Evolutionary conservation across 2,113 vertebrate species (phyloP), one percentile per base, ranked within the genome.

Genomic region (Mastomys natalensis): DNA sequence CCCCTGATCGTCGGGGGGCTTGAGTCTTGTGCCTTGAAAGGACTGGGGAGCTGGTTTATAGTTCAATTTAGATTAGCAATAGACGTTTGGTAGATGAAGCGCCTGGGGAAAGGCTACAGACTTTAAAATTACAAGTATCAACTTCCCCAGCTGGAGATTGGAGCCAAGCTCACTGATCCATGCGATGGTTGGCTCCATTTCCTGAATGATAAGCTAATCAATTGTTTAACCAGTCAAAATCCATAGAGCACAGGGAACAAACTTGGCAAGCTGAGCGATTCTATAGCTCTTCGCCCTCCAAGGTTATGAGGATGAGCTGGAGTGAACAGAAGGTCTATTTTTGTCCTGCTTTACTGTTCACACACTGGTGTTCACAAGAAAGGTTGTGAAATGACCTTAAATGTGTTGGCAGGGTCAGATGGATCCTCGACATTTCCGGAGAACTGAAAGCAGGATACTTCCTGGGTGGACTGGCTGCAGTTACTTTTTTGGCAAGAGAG

Each of bases 81-180:
- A 95, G 55, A 73, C 80, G 89, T 74, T 92, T 88, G 43, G 85
- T 90, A 68, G 51, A 60, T 72, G 70, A 87, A 88, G 58, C 85
- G 88, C 70, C 45, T 77, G 58, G 13, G 51, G 55, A 93, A 91
- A 29, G 58, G 78, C 74, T 81, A 76, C 43, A 91, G 51, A 76
- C 40, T 70, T 91, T 80, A 90, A 87, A 96, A 91, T 76, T 70
- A 77, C 92, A 87, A 74, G 3, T 53, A 89, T 81, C 43, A 64
- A 34, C 29, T 86, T 95, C 58, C 78, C 64, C 77, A 87, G 55
- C 40, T 31, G 81, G 55, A 60, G 6, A 91, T 26, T 55, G 84
- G 40, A 70, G 66, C 90, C 85, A 93, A 97, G 74, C 90, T 90
- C 66, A 2, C 55, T 87, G 91, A 93, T 29, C 82, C 70, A n/a